Percentiles rank a stretch among this genome's conserved stretches.
Evolutionary conservation across 1,140 invertebrate genomes (phyloP).

Genomic region (Panagrolaimus sp.): DNA sequence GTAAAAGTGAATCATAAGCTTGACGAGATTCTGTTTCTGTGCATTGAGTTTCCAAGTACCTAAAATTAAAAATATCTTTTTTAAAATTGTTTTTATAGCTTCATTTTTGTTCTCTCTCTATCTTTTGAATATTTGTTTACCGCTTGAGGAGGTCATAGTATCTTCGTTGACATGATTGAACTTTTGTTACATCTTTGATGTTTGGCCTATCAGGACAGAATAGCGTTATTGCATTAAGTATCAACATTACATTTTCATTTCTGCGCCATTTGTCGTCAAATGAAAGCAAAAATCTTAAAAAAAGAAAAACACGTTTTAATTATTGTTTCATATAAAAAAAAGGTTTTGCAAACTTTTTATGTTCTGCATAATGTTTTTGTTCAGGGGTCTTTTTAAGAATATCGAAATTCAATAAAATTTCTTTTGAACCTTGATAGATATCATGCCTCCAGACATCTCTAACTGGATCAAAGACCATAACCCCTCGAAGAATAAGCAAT

Average conservation of each 20-base stretch:
- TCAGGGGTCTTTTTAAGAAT: constrained; percentile 30
- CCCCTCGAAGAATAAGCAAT: constrained; percentile 30
- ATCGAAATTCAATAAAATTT: constrained; percentile 22
- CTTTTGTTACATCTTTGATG: constrained; percentile 13
- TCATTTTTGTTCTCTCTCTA: background rate
- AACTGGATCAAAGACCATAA: constrained; percentile 30
- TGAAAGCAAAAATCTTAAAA: constrained; percentile 23
- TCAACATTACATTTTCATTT: constrained; percentile 34
- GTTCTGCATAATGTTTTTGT: constrained; percentile 25
- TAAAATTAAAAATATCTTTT: constrained; percentile 14
- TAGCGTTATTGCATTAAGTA: constrained; percentile 29
- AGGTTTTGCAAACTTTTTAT: constrained; percentile 10
- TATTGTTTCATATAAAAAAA: background rate
- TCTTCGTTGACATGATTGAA: constrained; percentile 18
- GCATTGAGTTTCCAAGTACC: constrained; percentile 25
- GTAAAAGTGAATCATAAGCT: constrained; percentile 21
- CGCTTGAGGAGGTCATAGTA: constrained; percentile 24
- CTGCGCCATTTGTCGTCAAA: constrained; percentile 32
- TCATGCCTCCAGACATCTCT: constrained; percentile 21
- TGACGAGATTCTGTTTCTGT: constrained; percentile 18
- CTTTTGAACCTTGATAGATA: constrained; percentile 19
- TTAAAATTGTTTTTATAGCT: constrained; percentile 5
- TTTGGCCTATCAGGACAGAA: constrained; percentile 24
- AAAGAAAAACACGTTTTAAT: constrained; percentile 9
- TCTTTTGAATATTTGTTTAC: background rate